Base-by-base conservation (phyloP, 1,140 invertebrate genomes). In the Gryon sp. region DNA sequence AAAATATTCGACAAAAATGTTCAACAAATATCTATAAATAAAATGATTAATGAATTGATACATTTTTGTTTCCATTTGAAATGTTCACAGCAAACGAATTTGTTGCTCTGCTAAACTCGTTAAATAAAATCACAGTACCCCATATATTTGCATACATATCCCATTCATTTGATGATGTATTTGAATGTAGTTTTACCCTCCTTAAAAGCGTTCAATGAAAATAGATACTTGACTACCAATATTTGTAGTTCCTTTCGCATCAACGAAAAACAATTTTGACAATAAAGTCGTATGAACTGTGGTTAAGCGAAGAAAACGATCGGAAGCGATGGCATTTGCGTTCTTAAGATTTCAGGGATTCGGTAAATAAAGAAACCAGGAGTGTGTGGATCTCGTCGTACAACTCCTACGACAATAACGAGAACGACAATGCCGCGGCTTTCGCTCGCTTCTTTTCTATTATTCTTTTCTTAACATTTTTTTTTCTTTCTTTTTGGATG, bases 351-450 rank as follows among this genome's bases (percentile, higher is more conserved):
- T 32, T 60, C 55, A 40, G 48, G 60, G 41, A 52, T 72, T 65
- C 48, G 45, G 60, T 68, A 75, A 72, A 73, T 72, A 77, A 77
- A 77, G 55, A 50, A 73, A 16, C 34, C 45, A 24, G 40, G 46
- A 41, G 30, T 22, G 50, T 43, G 19, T 28, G 38, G 62, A 66
- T 60, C 66, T 77, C 68, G 68, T 77, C 62, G 68, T 68, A 73
- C 75, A 77, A 72, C 60, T 72, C 53, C 60, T 70, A 77, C 66
- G 74, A 76, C 74, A 76, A 77, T 77, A 77, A 77, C 74, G 66
- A 77, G 53, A 77, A 72, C 74, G 66, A 77, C 68, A 77, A 72
- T 66, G 68, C 75, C 32, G 60, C 60, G 70, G 32, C 53, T 66
- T 60, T 65, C 53, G 57, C 41, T 63, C 55, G n/a, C n/a, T n/a